phyloP scores from a whole-genome alignment of 2,113 vertebrate genomes.

The Microcebus murinus region DNA sequence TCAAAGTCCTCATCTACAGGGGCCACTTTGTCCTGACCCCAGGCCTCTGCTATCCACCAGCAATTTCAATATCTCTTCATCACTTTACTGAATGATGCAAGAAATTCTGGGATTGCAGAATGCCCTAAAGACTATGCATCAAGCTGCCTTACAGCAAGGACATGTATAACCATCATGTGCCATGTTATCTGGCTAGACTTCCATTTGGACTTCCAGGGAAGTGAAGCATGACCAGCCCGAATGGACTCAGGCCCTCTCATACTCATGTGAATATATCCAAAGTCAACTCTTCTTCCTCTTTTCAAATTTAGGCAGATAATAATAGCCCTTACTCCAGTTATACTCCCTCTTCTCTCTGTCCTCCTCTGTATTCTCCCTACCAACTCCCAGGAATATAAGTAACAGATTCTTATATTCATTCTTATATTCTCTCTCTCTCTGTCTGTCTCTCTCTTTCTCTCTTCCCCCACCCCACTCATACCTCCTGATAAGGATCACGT shows the following conservation, averaged over 20 bases:
- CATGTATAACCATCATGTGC: neutral
- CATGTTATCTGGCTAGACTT: neutral
- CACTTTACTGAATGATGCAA: neutral
- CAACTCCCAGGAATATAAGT: neutral
- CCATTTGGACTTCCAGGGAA: neutral
- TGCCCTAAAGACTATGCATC: neutral
- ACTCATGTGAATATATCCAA: neutral
- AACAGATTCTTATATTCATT: neutral
- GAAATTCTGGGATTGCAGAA: neutral
- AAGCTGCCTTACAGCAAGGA: neutral
- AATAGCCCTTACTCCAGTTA: neutral
- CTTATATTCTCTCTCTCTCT: neutral
- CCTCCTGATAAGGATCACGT: neutral
- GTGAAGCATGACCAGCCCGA: neutral
- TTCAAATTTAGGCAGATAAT: neutral
- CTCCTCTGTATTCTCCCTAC: neutral
- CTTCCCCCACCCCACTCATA: accelerated
- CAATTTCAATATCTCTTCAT: neutral
- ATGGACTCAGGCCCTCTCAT: neutral
- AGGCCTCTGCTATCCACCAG: neutral
- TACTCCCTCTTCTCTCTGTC: neutral
- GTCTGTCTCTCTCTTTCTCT: neutral
- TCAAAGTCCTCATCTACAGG: neutral
- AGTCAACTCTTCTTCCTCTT: neutral
- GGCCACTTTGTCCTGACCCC: neutral